These are phyloP conservation scores for Eurystomus gularis DNA, from an alignment of 2,113 vertebrate genomes.

Conservation along the genomic window DNA sequence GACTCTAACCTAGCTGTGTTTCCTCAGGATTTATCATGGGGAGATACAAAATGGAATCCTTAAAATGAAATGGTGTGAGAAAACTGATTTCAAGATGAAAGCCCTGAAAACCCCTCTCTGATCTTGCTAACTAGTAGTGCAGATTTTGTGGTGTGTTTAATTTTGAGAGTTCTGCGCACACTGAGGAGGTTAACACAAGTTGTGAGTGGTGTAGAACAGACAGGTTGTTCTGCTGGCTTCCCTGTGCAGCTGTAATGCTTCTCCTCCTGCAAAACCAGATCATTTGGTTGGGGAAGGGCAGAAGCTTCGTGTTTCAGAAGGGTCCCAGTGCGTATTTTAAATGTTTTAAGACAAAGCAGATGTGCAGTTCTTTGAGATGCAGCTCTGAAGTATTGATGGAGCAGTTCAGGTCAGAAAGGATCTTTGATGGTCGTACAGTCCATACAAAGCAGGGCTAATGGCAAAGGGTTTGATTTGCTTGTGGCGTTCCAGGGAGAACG, in stretches of 20 bases:
- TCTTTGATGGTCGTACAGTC: not conserved
- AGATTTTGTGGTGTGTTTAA: not conserved
- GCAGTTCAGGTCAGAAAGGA: not conserved
- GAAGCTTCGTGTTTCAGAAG: constrained; percentile 55
- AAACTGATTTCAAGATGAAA: not conserved
- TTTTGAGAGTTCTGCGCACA: not conserved
- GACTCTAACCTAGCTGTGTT: not conserved
- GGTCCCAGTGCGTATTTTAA: constrained; percentile 65
- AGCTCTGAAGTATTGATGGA: not conserved
- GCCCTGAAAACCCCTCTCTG: not conserved
- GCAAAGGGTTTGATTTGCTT: not conserved
- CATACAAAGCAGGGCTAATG: not conserved
- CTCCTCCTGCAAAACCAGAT: not conserved
- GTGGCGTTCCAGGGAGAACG: not conserved
- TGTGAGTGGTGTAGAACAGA: not conserved
- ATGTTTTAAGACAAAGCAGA: not conserved
- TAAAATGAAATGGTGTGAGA: not conserved
- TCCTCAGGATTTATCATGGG: not conserved
- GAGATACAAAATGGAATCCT: not conserved
- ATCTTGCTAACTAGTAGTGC: not conserved
- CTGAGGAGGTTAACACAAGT: not conserved
- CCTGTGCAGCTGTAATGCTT: constrained; percentile 47
- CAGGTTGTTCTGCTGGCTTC: constrained; percentile 8
- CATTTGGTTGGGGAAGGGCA: not conserved
- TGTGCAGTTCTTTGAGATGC: not conserved